Evolutionary conservation across 2,888 invertebrate species (phyloP), one percentile per base, ranked within the genome.

Genomic region (Clivina fossor): DNA sequence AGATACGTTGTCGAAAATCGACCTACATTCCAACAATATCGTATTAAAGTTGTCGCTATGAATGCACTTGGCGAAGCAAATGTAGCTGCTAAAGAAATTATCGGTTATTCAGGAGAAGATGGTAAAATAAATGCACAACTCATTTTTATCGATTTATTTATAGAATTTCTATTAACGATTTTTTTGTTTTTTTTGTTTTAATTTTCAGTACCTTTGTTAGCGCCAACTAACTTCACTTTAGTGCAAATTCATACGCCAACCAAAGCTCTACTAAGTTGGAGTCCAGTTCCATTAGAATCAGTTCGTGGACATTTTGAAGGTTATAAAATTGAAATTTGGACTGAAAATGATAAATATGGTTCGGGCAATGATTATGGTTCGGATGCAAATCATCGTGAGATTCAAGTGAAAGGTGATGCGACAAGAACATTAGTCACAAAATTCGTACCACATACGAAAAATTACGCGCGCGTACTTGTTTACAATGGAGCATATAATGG

Each of bases 321-420:
- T 2, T 98, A 98, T 75, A 94, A 93, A 81, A 91, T 98, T 58
- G 92, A 93, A 73, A 95, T 92, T 5, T 98, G 97, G 96, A 89
- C 89, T 1, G 90, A 90, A 48, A 81, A 79, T 44, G 84, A 86
- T 44, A 63, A 63, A 46, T 56, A 60, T 18, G 63, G 62, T n/a
- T 59, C 61, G 38, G 60, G 62, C 8, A 44, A 53, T 7, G 8
- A 13, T 2, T 43, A 44, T 18, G 24, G 24, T 59, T 85, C 84
- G 1, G 85, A 86, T 62, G 85, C 87, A 57, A 83, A 80, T 49
- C 76, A 84, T 49, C 78, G 87, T 32, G 92, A 94, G 73, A 84
- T 86, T 38, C 81, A 83, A 56, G 81, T 88, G 4, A 83, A 83
- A 64, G 84, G 87, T 0, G 86, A 86, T 63, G 83, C 84, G 0